These are phyloP conservation scores for Rutpela maculata DNA, from an alignment of 2,888 invertebrate species.

Conservation along the genomic window DNA sequence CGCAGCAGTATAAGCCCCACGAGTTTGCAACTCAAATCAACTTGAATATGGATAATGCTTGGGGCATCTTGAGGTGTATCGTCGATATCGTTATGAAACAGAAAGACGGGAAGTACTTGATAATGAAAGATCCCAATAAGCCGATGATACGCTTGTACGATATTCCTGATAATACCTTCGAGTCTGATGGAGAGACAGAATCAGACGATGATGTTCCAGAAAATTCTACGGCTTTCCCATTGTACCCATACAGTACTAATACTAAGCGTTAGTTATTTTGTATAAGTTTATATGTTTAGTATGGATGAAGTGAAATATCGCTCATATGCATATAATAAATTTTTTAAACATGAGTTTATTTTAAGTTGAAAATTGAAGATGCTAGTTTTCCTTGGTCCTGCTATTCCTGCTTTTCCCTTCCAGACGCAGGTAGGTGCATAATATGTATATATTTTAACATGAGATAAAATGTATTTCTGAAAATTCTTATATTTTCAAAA, in stretches of 20 bases:
- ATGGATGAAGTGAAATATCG: constrained; percentile 9
- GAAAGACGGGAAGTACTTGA: constrained; percentile 96
- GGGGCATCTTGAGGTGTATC: constrained; percentile 98
- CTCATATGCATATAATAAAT: constrained; percentile 26
- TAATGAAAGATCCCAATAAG: constrained; percentile 99
- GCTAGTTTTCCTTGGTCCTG: not conserved
- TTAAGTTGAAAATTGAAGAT: not conserved
- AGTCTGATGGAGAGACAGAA: constrained; percentile 95
- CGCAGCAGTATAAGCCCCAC: constrained; percentile 98
- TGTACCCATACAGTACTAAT: constrained; percentile 69
- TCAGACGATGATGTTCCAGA: constrained; percentile 82
- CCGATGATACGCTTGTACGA: constrained; percentile 97
- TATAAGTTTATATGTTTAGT: constrained; percentile 15
- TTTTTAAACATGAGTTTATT: constrained; percentile 9
- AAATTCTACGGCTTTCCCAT: constrained; percentile 71
- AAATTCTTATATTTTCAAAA: too few species aligned
- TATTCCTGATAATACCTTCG: constrained; percentile 99
- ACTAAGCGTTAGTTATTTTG: constrained; percentile 56
- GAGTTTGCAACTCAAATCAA: constrained; percentile 99
- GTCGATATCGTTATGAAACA: constrained; percentile 98
- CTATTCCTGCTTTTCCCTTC: not conserved
- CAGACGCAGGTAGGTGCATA: not conserved
- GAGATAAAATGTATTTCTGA: too few species aligned
- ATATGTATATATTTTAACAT: too few species aligned
- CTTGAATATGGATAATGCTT: constrained; percentile 99